Conservation (phyloP, 37 sponge, comb jelly and placozoan genomes). For the Beroe ovata region DNA sequence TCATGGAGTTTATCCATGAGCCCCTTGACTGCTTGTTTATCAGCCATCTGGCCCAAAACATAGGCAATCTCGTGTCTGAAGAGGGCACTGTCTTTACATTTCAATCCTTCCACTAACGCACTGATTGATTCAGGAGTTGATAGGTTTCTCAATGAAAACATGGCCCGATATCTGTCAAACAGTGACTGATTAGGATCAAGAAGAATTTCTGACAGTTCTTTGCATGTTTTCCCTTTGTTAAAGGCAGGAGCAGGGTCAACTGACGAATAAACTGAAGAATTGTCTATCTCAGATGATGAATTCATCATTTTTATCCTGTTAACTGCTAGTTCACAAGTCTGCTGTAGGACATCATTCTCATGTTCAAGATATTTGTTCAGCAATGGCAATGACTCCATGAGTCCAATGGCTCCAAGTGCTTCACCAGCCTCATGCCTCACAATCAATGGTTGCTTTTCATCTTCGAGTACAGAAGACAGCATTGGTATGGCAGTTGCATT, state of each 20-base stretch:
- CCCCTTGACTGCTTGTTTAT: constrained; percentile 73
- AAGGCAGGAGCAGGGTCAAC: constrained; percentile 97
- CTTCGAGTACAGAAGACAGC: constrained; percentile 75
- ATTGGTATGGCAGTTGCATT: constrained; percentile 73
- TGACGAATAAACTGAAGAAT: constrained; percentile 52
- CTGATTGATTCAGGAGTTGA: constrained; percentile 74
- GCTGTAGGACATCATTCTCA: constrained; percentile 6
- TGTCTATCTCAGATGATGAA: neutral
- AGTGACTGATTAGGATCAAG: constrained; percentile 71
- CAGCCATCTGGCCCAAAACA: constrained; percentile 94
- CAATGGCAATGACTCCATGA: constrained; percentile 46
- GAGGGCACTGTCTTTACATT: constrained; percentile 77
- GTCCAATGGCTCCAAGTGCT: constrained; percentile 77
- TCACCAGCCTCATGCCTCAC: constrained; percentile 96
- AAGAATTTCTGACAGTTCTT: constrained; percentile 63
- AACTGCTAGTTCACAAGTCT: constrained; percentile 52
- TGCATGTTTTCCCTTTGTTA: constrained; percentile 64
- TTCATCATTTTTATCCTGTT: constrained; percentile 17
- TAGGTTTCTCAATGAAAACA: constrained; percentile 89
- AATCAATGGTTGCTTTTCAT: constrained; percentile 81
- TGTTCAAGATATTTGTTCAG: constrained; percentile 73
- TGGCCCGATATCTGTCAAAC: constrained; percentile 85
- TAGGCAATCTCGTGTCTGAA: constrained; percentile 96
- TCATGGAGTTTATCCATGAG: constrained; percentile 75
- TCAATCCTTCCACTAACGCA: constrained; percentile 75